Percentiles rank a stretch among this genome's conserved stretches.
phyloP scores from a whole-genome alignment of 2,797 vertebrate species.

The Sebastes reedi region DNA sequence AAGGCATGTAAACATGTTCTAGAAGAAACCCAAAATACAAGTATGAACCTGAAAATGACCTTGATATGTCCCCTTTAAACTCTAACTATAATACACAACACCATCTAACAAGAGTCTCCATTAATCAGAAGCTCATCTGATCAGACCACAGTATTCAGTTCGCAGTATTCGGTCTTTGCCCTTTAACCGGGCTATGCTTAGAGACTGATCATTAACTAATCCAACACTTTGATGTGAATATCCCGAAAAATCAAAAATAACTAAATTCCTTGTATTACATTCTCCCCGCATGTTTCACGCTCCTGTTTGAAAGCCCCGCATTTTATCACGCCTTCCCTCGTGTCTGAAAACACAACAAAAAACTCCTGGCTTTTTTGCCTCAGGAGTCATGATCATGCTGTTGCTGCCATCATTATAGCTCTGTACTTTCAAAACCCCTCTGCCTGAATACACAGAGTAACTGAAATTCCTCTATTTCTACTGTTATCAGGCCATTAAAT shows the following conservation, averaged over 20 bases:
- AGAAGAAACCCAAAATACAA: no score
- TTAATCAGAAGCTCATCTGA: slow-evolving; percentile 30
- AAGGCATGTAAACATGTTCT: no score
- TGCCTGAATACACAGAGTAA: neutral
- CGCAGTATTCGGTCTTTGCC: neutral
- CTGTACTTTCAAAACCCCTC: neutral
- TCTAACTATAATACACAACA: neutral
- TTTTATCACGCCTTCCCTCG: neutral
- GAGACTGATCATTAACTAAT: neutral
- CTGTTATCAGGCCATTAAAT: neutral
- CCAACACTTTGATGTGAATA: slow-evolving; percentile 16
- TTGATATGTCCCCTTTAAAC: neutral
- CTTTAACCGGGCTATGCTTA: neutral
- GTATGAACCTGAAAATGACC: no score
- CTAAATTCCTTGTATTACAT: slow-evolving; percentile 28
- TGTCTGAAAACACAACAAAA: neutral
- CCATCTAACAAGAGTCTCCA: neutral
- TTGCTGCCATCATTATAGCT: neutral
- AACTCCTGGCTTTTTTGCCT: neutral
- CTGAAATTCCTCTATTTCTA: neutral
- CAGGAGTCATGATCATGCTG: neutral
- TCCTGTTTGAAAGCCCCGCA: neutral
- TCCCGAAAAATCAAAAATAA: slow-evolving; percentile 25
- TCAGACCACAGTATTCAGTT: neutral
- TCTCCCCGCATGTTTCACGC: slow-evolving; percentile 37